Percentiles rank a stretch among this genome's conserved stretches.
Conservation (phyloP, 1,140 invertebrate genomes). For the Drosophila arawakana region DNA sequence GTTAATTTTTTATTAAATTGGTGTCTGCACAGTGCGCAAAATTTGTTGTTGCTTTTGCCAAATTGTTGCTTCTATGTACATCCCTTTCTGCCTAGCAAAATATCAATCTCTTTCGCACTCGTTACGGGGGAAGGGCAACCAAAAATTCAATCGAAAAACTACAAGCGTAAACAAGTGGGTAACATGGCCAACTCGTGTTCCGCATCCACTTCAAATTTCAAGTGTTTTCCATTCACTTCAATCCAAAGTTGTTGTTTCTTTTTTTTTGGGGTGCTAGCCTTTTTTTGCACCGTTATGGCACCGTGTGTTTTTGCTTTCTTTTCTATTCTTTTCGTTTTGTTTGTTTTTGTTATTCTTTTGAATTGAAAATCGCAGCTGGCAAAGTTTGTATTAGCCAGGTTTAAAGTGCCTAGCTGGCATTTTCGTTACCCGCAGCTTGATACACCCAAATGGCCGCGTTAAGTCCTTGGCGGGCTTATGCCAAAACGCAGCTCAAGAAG, state of each 20-base stretch:
- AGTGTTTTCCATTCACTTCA: slow-evolving; percentile 55
- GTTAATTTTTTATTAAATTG: slow-evolving; percentile 61
- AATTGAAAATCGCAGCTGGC: slow-evolving; percentile 70
- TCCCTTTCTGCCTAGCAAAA: neutral
- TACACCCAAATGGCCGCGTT: slow-evolving; percentile 63
- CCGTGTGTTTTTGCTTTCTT: slow-evolving; percentile 4
- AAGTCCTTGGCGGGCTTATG: slow-evolving; percentile 61
- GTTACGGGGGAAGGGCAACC: neutral
- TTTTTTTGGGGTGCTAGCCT: slow-evolving; percentile 4
- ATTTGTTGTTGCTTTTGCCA: slow-evolving; percentile 65
- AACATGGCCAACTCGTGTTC: slow-evolving; percentile 54
- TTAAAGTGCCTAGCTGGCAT: slow-evolving; percentile 51
- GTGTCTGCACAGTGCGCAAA: slow-evolving; percentile 53
- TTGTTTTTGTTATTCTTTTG: slow-evolving; percentile 38
- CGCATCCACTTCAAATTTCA: slow-evolving; percentile 52
- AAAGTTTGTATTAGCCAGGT: slow-evolving; percentile 20
- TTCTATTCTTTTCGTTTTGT: neutral
- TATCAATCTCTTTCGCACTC: slow-evolving; percentile 10
- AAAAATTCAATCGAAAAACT: slow-evolving; percentile 74
- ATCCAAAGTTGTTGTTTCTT: slow-evolving; percentile 9
- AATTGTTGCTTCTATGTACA: slow-evolving; percentile 50
- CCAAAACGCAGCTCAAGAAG: slow-evolving; percentile 44
- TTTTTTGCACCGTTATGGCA: slow-evolving; percentile 26
- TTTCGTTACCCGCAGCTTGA: slow-evolving; percentile 35
- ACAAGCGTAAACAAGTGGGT: slow-evolving; percentile 73